Percentiles rank a stretch among this genome's conserved stretches.
Evolutionary conservation across 2,888 invertebrate genomes (phyloP).

Genomic region (Hanleya hanleyi): DNA sequence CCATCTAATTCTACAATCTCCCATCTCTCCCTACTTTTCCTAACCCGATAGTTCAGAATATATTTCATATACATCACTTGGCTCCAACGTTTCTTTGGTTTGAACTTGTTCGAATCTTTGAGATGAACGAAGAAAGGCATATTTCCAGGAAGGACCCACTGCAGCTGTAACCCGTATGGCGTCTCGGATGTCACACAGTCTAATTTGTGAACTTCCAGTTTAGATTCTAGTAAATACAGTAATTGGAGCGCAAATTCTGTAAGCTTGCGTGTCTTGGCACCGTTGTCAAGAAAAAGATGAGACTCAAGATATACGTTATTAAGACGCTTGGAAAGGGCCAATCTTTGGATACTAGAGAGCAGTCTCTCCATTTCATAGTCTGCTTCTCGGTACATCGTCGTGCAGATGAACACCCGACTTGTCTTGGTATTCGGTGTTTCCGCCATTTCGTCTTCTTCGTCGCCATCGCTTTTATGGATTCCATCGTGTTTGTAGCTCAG

Average conservation of each 20-base stretch:
- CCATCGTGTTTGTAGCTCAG: constrained; percentile 41
- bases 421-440: background rate
- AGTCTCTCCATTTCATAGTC: constrained; percentile 60
- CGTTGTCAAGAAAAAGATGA: constrained; percentile 61
- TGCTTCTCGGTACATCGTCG: constrained; percentile 64
- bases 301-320: constrained; percentile 50
- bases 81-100: constrained; percentile 63
- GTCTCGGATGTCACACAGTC: constrained; percentile 45
- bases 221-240: constrained; percentile 46
- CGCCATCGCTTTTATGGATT: background rate
- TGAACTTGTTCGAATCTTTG: constrained; percentile 53
- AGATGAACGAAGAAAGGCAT: constrained; percentile 61
- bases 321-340: constrained; percentile 43
- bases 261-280: constrained; percentile 43
- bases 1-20: background rate
- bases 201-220: constrained; percentile 33
- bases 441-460: background rate
- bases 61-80: constrained; percentile 63
- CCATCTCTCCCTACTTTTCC: background rate
- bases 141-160: constrained; percentile 45
- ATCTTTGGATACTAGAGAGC: constrained; percentile 44
- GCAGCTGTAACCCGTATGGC: constrained; percentile 58
- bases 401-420: constrained; percentile 55
- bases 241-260: constrained; percentile 57
- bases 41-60: constrained; percentile 43